Conservation (phyloP, 2,888 invertebrate genomes). For the Byasa hedistus region DNA sequence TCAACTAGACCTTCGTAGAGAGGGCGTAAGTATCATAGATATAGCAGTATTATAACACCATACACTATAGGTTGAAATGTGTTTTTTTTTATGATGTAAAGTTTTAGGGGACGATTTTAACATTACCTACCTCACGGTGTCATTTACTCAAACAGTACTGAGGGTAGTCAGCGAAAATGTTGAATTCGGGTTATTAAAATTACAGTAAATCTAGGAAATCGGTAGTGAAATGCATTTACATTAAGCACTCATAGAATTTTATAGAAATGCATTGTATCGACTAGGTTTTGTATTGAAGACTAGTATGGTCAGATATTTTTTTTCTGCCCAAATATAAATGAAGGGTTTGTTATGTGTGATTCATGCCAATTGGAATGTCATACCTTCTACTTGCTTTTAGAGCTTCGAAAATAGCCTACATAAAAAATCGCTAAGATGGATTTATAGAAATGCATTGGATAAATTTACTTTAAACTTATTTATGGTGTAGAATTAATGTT, state of each 20-base stretch:
- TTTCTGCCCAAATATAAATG: background rate
- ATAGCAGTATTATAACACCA: constrained; percentile 73
- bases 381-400: constrained; percentile 9
- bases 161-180: constrained; percentile 22
- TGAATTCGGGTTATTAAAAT: constrained; percentile 29
- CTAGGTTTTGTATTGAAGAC: too few species aligned
- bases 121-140: constrained; percentile 68
- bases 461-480: too few species aligned
- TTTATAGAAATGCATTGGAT: too few species aligned
- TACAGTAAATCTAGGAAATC: constrained; percentile 24
- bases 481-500: too few species aligned
- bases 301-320: background rate
- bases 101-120: constrained; percentile 41
- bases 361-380: background rate
- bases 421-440: background rate
- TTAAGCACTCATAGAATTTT: constrained; percentile 10
- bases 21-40: constrained; percentile 51
- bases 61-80: constrained; percentile 46
- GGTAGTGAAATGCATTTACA: constrained; percentile 17
- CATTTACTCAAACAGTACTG: constrained; percentile 49
- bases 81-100: constrained; percentile 41
- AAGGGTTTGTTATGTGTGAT: constrained; percentile 3
- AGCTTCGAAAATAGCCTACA: background rate
- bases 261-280: background rate
- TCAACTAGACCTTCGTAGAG: constrained; percentile 29